phyloP scores from a whole-genome alignment of 2,888 invertebrate species.

The Brachyopa scutellaris region DNA sequence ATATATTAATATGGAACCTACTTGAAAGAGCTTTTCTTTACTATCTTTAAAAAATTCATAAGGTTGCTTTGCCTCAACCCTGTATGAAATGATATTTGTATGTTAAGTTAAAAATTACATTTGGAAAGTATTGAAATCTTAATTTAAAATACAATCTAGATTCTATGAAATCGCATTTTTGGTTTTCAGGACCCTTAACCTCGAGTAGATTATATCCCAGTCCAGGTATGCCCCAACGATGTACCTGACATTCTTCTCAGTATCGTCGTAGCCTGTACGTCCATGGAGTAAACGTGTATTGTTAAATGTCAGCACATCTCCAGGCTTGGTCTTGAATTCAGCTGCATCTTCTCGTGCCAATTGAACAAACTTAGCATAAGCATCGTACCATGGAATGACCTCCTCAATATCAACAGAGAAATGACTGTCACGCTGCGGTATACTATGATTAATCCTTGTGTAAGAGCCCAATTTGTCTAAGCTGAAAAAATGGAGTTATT shows the following conservation, averaged over 20 bases:
- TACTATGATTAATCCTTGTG: slow-evolving; percentile 87
- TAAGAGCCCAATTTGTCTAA: slow-evolving; percentile 83
- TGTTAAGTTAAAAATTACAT: too few species aligned
- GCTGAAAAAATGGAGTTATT: slow-evolving; percentile 73
- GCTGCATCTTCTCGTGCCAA: slow-evolving; percentile 85
- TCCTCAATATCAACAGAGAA: slow-evolving; percentile 84
- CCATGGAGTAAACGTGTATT: slow-evolving; percentile 89
- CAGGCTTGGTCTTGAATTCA: slow-evolving; percentile 86
- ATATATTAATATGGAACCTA: too few species aligned
- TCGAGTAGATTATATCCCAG: slow-evolving; percentile 90
- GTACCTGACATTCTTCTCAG: slow-evolving; percentile 83
- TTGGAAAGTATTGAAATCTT: too few species aligned
- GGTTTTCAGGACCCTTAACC: slow-evolving; percentile 80
- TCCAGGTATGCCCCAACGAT: slow-evolving; percentile 90
- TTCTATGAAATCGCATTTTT: neutral
- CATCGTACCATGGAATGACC: slow-evolving; percentile 87
- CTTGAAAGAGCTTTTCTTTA: too few species aligned
- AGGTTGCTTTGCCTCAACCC: too few species aligned
- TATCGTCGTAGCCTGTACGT: slow-evolving; percentile 86
- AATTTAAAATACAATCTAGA: too few species aligned
- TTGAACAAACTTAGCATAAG: slow-evolving; percentile 85
- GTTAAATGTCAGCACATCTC: slow-evolving; percentile 88
- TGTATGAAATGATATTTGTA: too few species aligned
- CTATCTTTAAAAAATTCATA: too few species aligned
- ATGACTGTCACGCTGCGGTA: slow-evolving; percentile 88